Conservation (phyloP, 2,888 invertebrate genomes). For the Caenorhabditis becei region DNA sequence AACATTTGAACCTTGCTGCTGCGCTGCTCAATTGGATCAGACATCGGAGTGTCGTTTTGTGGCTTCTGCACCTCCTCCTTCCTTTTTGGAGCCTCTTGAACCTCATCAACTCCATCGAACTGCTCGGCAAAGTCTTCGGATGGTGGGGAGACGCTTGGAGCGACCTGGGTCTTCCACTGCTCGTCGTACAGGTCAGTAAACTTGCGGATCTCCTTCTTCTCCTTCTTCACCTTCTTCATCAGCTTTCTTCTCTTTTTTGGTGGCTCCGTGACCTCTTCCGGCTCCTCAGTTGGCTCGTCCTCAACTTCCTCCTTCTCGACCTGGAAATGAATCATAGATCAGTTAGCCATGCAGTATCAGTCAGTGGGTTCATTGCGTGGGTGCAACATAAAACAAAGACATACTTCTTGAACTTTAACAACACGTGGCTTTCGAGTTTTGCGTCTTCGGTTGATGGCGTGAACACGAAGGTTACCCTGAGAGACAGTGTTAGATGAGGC, state of each 20-base stretch:
- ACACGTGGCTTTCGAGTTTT: conserved; percentile 53
- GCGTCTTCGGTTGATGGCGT: conserved; percentile 52
- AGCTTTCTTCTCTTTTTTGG: conserved; percentile 50
- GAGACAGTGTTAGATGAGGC: conserved; percentile 29
- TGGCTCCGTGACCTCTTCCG: conserved; percentile 34
- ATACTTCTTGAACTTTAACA: conserved; percentile 52
- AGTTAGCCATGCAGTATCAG: too few species aligned
- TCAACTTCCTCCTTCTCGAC: conserved; percentile 20
- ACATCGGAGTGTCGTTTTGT: conserved; percentile 61
- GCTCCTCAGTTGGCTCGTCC: conserved; percentile 25
- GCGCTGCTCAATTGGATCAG: conserved; percentile 41
- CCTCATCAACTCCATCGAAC: conserved; percentile 56
- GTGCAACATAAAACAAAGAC: conserved; percentile 13
- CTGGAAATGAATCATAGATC: conserved; percentile 14
- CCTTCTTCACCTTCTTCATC: conserved; percentile 45
- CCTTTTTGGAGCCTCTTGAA: conserved; percentile 38
- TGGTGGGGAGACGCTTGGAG: conserved; percentile 57
- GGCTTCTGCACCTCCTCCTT: conserved; percentile 22
- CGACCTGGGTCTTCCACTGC: conserved; percentile 54
- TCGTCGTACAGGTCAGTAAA: conserved; percentile 58
- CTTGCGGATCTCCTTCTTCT: conserved; percentile 53
- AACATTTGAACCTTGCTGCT: conserved; percentile 49
- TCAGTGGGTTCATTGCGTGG: not conserved
- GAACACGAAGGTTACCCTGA: conserved; percentile 57
- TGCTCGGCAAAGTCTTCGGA: conserved; percentile 57